Percentiles rank a stretch among this genome's conserved stretches.
Conservation (phyloP, 1,140 invertebrate species). For the Cotesia typhae region DNA sequence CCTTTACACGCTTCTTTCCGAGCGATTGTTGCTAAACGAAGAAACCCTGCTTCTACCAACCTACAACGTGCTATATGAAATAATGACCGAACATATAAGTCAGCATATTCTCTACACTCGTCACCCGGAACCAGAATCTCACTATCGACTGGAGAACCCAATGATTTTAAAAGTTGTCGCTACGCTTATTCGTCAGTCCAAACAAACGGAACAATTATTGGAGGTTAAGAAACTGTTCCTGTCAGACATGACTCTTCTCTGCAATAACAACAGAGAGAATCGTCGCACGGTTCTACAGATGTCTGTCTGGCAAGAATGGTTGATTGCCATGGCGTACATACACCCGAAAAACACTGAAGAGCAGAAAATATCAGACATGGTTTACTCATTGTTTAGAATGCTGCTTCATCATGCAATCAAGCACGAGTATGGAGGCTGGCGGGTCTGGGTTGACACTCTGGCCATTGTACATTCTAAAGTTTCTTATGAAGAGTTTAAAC, state of each 20-base stretch:
- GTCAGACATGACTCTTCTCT: slow-evolving; percentile 95
- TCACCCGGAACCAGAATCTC: slow-evolving; percentile 93
- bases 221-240: slow-evolving; percentile 97
- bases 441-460: slow-evolving; percentile 99
- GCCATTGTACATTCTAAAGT: slow-evolving; percentile 99
- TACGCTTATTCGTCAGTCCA: slow-evolving; percentile 94
- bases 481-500: slow-evolving; percentile 96
- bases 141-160: slow-evolving; percentile 97
- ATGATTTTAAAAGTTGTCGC: slow-evolving; percentile 99
- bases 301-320: slow-evolving; percentile 99
- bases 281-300: slow-evolving; percentile 96
- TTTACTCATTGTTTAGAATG: slow-evolving; percentile 97
- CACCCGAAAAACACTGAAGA: slow-evolving; percentile 95
- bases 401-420: slow-evolving; percentile 98
- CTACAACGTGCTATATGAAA: slow-evolving; percentile 99
- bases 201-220: slow-evolving; percentile 88
- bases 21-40: slow-evolving; percentile 89
- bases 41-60: slow-evolving; percentile 90
- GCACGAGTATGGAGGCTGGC: slow-evolving; percentile 99
- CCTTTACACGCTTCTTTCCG: slow-evolving; percentile 94
- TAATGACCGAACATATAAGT: slow-evolving; percentile 95
- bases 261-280: slow-evolving; percentile 97
- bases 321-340: slow-evolving; percentile 98
- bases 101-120: slow-evolving; percentile 92
- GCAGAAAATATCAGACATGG: slow-evolving; percentile 97